Base-by-base conservation (phyloP, 1,140 invertebrate species). In the Euura lappo region DNA sequence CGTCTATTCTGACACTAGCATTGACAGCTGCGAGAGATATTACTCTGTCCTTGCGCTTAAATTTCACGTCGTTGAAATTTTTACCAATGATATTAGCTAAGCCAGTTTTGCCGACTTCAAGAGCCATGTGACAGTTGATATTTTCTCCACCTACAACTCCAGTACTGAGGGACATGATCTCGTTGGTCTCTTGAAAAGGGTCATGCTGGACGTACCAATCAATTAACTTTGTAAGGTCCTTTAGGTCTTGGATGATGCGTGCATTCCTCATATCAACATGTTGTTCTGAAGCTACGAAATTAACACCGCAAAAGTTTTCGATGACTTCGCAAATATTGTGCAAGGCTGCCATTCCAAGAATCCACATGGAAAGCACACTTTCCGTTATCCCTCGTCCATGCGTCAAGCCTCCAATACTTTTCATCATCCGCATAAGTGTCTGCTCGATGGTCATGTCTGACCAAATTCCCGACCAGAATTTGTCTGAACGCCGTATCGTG, bases 401-500 rank as follows among this genome's bases (percentile, higher is more conserved):
- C n/a, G n/a, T n/a, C n/a, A n/a, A n/a, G n/a, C n/a, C n/a, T n/a
- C n/a, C n/a, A n/a, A n/a, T n/a, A n/a, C n/a, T n/a, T n/a, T n/a
- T n/a, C n/a, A n/a, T n/a, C n/a, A n/a, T n/a, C n/a, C n/a, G n/a
- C n/a, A n/a, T n/a, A n/a, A n/a, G n/a, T n/a, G n/a, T n/a, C n/a
- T n/a, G n/a, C n/a, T n/a, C n/a, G n/a, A n/a, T n/a, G n/a, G n/a
- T n/a, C n/a, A n/a, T n/a, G n/a, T 81, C 84, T 86, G 80, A 72
- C 70, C 78, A 86, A 28, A 86, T 75, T 43, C 87, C 88, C 72
- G 78, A 82, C 82, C 84, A 88, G 76, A 81, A 85, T 75, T 84
- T 83, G 71, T 88, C 78, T 68, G 78, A 74, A 43, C 84, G 72
- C 69, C 80, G 72, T 47, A 86, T 82, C 2, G 83, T 84, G 71